A percentile compares a stretch with the other conserved stretches of the same genome.
Conservation (phyloP, 2,797 vertebrate species). For the Toxotes lorentzi region DNA sequence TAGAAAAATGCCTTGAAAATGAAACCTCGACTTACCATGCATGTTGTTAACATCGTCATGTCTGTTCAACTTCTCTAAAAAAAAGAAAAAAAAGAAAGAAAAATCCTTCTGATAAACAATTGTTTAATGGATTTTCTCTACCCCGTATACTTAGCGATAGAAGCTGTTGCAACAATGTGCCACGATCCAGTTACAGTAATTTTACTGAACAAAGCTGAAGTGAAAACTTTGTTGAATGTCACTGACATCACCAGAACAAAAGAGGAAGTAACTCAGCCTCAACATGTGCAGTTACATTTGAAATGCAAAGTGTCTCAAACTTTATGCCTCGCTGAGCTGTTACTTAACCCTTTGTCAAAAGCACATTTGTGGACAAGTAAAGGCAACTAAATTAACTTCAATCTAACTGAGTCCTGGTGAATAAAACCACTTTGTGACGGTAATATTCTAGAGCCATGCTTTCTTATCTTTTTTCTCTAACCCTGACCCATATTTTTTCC, state of each 20-base stretch:
- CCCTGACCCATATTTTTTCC: too few relatives aligned
- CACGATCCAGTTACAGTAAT: not conserved
- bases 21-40: constrained; percentile 59
- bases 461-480: too few relatives aligned
- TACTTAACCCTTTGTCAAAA: not conserved
- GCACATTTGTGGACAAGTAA: not conserved
- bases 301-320: constrained; percentile 36
- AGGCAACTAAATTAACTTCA: not conserved
- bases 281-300: not conserved
- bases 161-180: not conserved
- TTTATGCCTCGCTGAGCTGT: not conserved
- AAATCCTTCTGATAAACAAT: not conserved
- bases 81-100: too few relatives aligned
- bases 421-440: not conserved
- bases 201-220: not conserved
- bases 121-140: not conserved
- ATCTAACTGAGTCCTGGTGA: not conserved
- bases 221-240: not conserved
- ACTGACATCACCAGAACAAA: constrained; percentile 17
- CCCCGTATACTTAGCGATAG: not conserved
- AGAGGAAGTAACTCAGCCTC: constrained; percentile 55
- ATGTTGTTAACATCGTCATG: constrained; percentile 64
- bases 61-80: constrained; percentile 4
- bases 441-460: not conserved
- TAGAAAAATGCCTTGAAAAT: not conserved